phyloP scores from a whole-genome alignment of 2,888 invertebrate species.

The Tenthredo amoena region DNA sequence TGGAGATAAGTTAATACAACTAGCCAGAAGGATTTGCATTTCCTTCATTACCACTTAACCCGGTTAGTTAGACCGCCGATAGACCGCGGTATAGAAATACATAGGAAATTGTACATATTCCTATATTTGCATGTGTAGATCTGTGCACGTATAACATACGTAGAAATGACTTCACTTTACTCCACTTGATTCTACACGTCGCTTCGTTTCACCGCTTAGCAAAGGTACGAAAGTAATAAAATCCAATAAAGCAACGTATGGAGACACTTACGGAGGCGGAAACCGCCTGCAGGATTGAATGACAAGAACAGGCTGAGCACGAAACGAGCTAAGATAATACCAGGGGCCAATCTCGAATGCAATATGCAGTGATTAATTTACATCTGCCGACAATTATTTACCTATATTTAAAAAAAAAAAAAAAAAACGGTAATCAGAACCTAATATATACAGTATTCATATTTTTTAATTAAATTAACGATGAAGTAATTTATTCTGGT shows the following conservation, averaged over 20 bases:
- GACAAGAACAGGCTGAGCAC: conserved; percentile 23
- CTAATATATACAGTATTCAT: background rate
- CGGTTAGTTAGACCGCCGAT: conserved; percentile 29
- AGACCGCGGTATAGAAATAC: background rate
- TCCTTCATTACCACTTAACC: conserved; percentile 43
- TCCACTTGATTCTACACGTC: conserved; percentile 14
- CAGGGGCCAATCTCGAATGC: conserved; percentile 11
- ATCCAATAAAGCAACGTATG: conserved; percentile 45
- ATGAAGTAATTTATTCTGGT: too few relatives aligned
- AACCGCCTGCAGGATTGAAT: conserved; percentile 35
- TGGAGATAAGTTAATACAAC: conserved; percentile 22
- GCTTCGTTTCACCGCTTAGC: conserved; percentile 10
- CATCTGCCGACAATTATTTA: background rate
- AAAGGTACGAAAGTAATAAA: conserved; percentile 36
- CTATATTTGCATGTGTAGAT: background rate
- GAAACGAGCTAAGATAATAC: conserved; percentile 23
- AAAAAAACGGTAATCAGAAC: background rate
- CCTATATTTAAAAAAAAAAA: background rate
- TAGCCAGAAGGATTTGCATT: conserved; percentile 24
- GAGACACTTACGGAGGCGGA: conserved; percentile 51
- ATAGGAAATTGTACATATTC: background rate
- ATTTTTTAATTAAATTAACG: too few relatives aligned
- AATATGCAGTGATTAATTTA: background rate
- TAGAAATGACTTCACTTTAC: conserved; percentile 8
- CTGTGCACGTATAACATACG: background rate